Conservation (phyloP, 2,797 vertebrate genomes). For the Rousettus madagascariensis region DNA sequence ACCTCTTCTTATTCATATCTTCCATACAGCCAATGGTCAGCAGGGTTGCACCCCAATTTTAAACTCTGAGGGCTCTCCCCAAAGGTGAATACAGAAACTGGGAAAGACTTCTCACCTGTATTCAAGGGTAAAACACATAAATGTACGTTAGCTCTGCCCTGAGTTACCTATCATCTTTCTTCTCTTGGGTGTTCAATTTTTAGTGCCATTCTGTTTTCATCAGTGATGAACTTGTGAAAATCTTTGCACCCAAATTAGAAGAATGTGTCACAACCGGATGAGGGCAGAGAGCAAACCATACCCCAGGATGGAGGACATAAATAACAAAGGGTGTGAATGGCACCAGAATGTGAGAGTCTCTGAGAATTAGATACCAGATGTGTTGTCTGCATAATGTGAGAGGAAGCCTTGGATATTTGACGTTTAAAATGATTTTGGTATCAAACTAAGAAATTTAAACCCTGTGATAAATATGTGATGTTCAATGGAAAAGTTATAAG, state of each 20-base stretch:
- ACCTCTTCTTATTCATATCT: no score
- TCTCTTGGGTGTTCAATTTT: neutral
- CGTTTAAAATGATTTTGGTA: neutral
- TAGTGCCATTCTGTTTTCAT: neutral
- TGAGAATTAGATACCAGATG: neutral
- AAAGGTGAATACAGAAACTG: neutral
- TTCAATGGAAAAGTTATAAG: neutral
- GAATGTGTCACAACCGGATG: neutral
- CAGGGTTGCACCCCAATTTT: neutral
- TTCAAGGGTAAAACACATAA: neutral
- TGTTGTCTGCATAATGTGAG: neutral
- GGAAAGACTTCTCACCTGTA: neutral
- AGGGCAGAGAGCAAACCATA: neutral
- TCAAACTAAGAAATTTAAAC: neutral
- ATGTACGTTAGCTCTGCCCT: neutral
- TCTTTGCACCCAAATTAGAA: neutral
- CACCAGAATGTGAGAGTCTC: neutral
- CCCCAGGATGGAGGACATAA: neutral
- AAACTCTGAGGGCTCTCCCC: neutral
- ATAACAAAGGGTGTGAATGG: neutral
- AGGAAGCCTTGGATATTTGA: neutral
- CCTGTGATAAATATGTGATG: neutral
- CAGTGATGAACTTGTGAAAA: constrained; percentile 32
- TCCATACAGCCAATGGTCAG: neutral
- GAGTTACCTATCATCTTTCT: neutral